Base-by-base conservation (phyloP, 2,113 vertebrate species). In the Galemys pyrenaicus region DNA sequence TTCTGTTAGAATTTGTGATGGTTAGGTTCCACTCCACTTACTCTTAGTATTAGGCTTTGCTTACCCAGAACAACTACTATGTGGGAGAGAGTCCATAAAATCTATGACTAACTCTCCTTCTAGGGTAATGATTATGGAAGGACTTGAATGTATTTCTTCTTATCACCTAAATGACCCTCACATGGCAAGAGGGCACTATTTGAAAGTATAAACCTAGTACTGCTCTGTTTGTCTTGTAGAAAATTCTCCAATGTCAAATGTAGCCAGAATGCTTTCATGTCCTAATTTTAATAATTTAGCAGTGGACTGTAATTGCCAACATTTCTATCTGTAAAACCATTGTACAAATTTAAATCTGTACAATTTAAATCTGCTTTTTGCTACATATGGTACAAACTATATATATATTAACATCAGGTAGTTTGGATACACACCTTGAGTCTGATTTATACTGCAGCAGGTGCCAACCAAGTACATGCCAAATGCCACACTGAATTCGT, bases 1-100 rank as follows among this genome's bases (percentile, higher is more conserved):
- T 94, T 74, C 81, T 56, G 7, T 92, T 87, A 73, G 84, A 89
- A 89, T 80, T 51, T 10, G 5, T 44, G 51, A 64, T 46, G 10
- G 54, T 58, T 93, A 90, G 54, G 62, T 84, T 93, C 88, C 49
- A 46, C 24, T 93, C 46, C 35, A 37, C 83, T 91, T 95, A 67
- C 83, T 95, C 89, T 93, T 84, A 15, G 41, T 86, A 39, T 94
- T 51, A 68, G 77, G 73, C 35, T 46, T 87, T 62, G 35, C 83
- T 85, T 90, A 70, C 65, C 75, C 30, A 39, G 60, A 62, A 86
- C n/a, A 70, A 32, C 51, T n/a, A 5, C 64, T 91, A 0, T 75
- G 78, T 78, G 5, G 35, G 64, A 79, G 35, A 78, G 62, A 16
- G 62, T n/a, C 67, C 58, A 6, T 92, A 65, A 94, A 64, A 41